Evolutionary conservation across 2,113 vertebrate genomes (phyloP).

Genomic region (Papio anubis): DNA sequence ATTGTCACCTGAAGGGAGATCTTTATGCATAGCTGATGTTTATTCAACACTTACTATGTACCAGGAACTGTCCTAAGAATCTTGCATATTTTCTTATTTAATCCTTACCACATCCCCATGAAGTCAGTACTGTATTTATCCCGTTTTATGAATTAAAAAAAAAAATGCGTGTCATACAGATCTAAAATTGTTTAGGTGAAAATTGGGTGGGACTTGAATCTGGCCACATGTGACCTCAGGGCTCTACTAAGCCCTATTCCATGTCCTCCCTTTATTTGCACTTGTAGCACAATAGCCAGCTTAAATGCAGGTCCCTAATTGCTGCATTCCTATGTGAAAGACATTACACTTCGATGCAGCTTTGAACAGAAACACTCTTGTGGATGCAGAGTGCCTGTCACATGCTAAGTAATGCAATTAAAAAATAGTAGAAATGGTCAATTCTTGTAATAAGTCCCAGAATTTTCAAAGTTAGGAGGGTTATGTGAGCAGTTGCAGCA

Average conservation of each 20-base stretch:
- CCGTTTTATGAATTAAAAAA: background rate
- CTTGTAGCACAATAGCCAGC: background rate
- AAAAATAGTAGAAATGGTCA: background rate
- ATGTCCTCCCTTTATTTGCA: background rate
- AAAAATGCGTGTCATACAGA: background rate
- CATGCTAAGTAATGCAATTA: background rate
- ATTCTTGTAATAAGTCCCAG: constrained; percentile 16
- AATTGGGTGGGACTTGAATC: background rate
- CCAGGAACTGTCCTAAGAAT: background rate
- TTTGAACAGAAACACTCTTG: constrained; percentile 25
- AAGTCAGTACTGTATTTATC: background rate
- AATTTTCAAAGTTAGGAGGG: constrained; percentile 20
- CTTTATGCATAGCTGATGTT: background rate
- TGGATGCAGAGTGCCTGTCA: background rate
- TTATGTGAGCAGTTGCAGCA: background rate
- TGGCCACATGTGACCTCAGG: background rate
- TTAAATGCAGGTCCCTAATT: background rate
- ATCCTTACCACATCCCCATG: background rate
- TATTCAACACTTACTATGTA: background rate
- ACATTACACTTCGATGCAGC: background rate
- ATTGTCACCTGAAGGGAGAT: background rate
- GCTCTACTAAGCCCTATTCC: background rate
- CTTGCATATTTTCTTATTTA: background rate
- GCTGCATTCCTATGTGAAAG: background rate
- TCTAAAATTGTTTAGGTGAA: constrained; percentile 1